phyloP scores from a whole-genome alignment of 2,797 vertebrate species.

The Threskiornis aethiopicus region DNA sequence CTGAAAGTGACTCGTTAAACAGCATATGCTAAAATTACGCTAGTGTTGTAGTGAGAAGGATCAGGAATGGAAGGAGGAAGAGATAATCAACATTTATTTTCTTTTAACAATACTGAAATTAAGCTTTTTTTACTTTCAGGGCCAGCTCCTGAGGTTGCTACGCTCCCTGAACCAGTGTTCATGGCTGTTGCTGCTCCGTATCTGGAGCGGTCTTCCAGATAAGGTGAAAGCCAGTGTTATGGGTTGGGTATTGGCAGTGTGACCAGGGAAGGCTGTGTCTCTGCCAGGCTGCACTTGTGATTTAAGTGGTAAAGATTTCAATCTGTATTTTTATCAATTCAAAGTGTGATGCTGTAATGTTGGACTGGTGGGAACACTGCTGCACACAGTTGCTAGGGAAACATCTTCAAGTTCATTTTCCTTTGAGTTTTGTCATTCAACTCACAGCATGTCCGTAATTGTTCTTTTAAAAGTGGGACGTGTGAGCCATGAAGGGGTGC shows the following conservation, averaged over 20 bases:
- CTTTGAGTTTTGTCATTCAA: slow-evolving; percentile 41
- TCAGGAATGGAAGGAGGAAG: background rate
- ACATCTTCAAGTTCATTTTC: slow-evolving; percentile 45
- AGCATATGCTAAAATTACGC: background rate
- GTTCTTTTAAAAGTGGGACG: background rate
- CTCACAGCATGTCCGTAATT: background rate
- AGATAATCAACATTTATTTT: background rate
- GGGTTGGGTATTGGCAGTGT: background rate
- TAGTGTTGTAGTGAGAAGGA: background rate
- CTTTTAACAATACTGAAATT: background rate
- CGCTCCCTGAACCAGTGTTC: background rate
- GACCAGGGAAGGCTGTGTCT: background rate
- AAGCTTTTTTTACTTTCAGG: background rate
- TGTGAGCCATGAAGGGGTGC: slow-evolving; percentile 12
- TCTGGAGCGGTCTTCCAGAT: background rate
- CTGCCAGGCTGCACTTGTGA: background rate
- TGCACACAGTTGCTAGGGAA: slow-evolving; percentile 40
- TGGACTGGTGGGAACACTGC: background rate
- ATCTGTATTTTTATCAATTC: background rate
- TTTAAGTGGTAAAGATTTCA: background rate
- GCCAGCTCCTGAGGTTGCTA: background rate
- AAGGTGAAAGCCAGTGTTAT: background rate
- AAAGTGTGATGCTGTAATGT: background rate
- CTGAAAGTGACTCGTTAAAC: background rate
- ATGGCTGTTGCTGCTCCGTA: background rate